A percentile compares a stretch with the other conserved stretches of the same genome.
phyloP scores from a whole-genome alignment of 92 coral and sea anemone genomes.

The Porites cylindrica region DNA sequence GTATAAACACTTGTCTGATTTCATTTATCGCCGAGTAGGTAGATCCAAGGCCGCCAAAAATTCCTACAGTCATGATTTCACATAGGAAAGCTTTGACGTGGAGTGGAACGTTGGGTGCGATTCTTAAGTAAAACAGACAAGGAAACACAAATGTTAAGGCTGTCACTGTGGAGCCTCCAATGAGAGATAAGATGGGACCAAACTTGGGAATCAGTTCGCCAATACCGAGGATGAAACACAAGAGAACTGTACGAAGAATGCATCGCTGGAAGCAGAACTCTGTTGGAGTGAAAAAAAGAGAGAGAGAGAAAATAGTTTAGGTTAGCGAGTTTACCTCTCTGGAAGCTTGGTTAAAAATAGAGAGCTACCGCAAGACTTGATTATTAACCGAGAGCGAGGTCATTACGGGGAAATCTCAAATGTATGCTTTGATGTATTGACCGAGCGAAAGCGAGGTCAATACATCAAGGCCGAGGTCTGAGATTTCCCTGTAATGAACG shows the following conservation, averaged over 20 bases:
- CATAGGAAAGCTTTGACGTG: constrained; percentile 79
- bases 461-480: too few species aligned
- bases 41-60: constrained; percentile 86
- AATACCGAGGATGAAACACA: constrained; percentile 85
- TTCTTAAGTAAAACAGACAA: constrained; percentile 85
- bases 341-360: too few species aligned
- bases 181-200: constrained; percentile 92
- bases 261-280: constrained; percentile 80
- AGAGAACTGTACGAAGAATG: constrained; percentile 78
- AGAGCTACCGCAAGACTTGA: too few species aligned
- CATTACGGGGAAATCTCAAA: too few species aligned
- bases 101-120: constrained; percentile 68
- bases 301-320: background rate
- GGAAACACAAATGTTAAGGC: constrained; percentile 92
- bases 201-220: constrained; percentile 91
- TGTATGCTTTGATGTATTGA: too few species aligned
- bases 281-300: constrained; percentile 15
- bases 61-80: constrained; percentile 79
- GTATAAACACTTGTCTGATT: constrained; percentile 65
- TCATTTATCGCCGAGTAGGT: constrained; percentile 88
- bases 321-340: too few species aligned
- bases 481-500: too few species aligned
- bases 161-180: constrained; percentile 92
- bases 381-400: too few species aligned
- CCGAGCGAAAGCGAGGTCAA: too few species aligned